These are phyloP conservation scores for Manduca sexta DNA, from an alignment of 1,140 invertebrate species.

Conservation along the genomic window DNA sequence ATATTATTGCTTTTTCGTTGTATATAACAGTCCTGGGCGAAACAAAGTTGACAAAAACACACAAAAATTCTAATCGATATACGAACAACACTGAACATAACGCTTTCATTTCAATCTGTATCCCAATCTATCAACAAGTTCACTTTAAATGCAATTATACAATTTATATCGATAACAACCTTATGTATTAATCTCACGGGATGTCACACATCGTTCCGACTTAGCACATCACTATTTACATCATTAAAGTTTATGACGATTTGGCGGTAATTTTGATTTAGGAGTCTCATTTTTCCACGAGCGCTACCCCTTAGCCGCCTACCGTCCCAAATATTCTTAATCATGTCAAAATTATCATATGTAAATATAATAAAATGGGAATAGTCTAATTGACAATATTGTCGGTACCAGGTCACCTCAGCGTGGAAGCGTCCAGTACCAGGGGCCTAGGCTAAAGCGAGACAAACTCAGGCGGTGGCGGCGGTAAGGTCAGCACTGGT, in stretches of 20 bases:
- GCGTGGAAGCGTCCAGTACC: constrained; percentile 59
- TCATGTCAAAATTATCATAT: constrained; percentile 48
- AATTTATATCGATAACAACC: constrained; percentile 62
- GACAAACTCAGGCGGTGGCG: constrained; percentile 64
- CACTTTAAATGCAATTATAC: constrained; percentile 49
- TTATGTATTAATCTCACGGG: constrained; percentile 62
- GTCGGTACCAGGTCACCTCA: constrained; percentile 67
- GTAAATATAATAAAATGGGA: constrained; percentile 51
- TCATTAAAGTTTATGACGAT: constrained; percentile 11
- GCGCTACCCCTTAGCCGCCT: no score
- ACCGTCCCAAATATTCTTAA: constrained; percentile 21
- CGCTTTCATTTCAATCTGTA: constrained; percentile 40
- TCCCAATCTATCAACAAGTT: constrained; percentile 53
- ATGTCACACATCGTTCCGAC: constrained; percentile 59
- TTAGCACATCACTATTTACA: constrained; percentile 51
- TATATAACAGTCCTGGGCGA: no score
- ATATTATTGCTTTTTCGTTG: no score
- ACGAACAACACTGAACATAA: constrained; percentile 18
- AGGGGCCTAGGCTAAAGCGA: constrained; percentile 66
- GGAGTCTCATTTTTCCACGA: no score
- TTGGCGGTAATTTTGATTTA: no score
- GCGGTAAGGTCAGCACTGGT: constrained; percentile 54
- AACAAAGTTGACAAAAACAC: no score
- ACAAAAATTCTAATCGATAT: constrained; percentile 1
- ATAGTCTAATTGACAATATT: constrained; percentile 67